Percentiles rank a stretch among this genome's conserved stretches.
Conservation (phyloP, 2,888 invertebrate species). For the Blastobasis adustella region DNA sequence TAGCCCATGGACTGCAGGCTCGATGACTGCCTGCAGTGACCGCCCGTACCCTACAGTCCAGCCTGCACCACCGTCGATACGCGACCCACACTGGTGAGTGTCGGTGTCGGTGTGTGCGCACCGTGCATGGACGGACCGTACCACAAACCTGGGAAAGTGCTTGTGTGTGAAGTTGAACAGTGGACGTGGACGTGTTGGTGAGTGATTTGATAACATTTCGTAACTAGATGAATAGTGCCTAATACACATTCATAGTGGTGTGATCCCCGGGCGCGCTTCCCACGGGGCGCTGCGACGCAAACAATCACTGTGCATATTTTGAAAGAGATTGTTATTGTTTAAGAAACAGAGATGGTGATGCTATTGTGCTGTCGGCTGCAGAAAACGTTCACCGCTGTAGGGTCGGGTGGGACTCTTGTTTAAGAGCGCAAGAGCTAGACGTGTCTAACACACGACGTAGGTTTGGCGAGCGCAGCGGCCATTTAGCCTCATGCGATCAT, state of each 20-base stretch:
- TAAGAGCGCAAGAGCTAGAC: no score
- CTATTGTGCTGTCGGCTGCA: no score
- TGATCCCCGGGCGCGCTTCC: neutral
- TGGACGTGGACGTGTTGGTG: constrained; percentile 22
- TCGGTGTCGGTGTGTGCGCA: neutral
- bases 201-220: constrained; percentile 35
- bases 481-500: no score
- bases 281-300: neutral
- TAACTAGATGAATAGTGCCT: constrained; percentile 41
- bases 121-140: constrained; percentile 10
- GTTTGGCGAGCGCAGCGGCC: no score
- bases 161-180: no score
- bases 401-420: neutral
- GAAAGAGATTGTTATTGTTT: neutral
- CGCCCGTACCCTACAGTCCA: neutral
- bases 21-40: constrained; percentile 41
- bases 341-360: neutral
- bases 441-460: no score
- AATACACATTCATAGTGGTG: constrained; percentile 13
- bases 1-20: constrained; percentile 50
- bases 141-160: no score
- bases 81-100: no score
- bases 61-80: no score
- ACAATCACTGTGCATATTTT: no score
- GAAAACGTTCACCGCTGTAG: neutral